phyloP scores from a whole-genome alignment of 2,797 vertebrate species.

The Otus scops region DNA sequence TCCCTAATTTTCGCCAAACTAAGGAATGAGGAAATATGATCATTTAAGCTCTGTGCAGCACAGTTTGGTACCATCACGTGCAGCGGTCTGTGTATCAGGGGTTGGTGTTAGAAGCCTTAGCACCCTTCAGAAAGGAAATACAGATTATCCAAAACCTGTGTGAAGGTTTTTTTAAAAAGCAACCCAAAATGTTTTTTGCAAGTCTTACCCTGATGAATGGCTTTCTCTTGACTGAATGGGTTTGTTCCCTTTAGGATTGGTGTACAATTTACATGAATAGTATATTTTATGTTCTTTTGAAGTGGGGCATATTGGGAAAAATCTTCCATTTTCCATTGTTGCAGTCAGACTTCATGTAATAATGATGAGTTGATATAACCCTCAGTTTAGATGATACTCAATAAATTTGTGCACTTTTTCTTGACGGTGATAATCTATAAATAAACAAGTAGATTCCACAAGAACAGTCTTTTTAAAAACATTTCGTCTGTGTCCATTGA shows the following conservation, averaged over 20 bases:
- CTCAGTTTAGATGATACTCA: not conserved
- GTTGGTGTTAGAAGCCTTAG: not conserved
- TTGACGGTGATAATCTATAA: not conserved
- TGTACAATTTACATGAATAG: not conserved
- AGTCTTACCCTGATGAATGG: not conserved
- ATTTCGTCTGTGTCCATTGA: not conserved
- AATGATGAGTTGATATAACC: not conserved
- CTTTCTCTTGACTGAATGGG: not conserved
- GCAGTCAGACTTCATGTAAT: not conserved
- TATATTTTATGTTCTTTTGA: not conserved
- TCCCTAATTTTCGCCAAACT: not conserved
- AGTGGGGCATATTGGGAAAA: not conserved
- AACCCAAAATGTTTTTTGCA: not conserved
- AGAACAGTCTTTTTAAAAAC: not conserved
- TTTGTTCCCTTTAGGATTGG: not conserved
- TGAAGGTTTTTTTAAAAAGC: not conserved
- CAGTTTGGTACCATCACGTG: not conserved
- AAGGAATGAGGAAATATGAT: not conserved
- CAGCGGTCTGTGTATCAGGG: accelerated
- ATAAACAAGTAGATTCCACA: not conserved
- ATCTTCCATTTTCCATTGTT: not conserved
- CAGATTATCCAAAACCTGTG: not conserved
- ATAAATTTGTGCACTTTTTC: not conserved
- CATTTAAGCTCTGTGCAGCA: not conserved
- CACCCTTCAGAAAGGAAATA: not conserved